Conservation (phyloP, 2,797 vertebrate genomes). For the Synanceia verrucosa region DNA sequence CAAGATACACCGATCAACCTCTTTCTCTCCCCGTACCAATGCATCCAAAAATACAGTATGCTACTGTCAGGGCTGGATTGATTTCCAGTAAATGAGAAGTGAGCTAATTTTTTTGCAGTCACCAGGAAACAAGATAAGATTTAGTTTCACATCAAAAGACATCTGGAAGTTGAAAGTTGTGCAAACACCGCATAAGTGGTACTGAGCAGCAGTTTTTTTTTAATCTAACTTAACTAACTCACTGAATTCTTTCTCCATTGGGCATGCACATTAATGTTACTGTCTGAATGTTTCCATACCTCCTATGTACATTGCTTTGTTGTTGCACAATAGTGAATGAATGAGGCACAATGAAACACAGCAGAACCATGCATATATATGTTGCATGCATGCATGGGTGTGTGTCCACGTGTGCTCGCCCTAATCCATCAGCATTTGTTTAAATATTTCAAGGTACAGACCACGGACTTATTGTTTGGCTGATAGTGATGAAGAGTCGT, state of each 20-base stretch:
- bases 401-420: not conserved
- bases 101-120: not conserved
- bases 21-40: not conserved
- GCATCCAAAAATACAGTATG: not conserved
- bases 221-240: not conserved
- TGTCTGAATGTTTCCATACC: not conserved
- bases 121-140: not conserved
- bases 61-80: not conserved
- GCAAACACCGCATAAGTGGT: not conserved
- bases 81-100: constrained; percentile 8
- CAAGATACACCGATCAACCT: not conserved
- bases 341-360: not conserved
- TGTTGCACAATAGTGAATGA: not conserved
- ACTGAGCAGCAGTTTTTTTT: not conserved
- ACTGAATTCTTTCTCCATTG: not conserved
- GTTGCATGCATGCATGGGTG: not conserved
- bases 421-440: not conserved
- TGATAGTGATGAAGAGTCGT: constrained; percentile 92
- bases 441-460: constrained; percentile 58
- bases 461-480: constrained; percentile 76
- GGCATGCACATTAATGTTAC: not conserved
- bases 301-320: not conserved
- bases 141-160: constrained; percentile 7
- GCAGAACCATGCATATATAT: not conserved
- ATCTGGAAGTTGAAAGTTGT: not conserved